Conservation (phyloP, 2,797 vertebrate species). For the Yasuhikotakia modesta region DNA sequence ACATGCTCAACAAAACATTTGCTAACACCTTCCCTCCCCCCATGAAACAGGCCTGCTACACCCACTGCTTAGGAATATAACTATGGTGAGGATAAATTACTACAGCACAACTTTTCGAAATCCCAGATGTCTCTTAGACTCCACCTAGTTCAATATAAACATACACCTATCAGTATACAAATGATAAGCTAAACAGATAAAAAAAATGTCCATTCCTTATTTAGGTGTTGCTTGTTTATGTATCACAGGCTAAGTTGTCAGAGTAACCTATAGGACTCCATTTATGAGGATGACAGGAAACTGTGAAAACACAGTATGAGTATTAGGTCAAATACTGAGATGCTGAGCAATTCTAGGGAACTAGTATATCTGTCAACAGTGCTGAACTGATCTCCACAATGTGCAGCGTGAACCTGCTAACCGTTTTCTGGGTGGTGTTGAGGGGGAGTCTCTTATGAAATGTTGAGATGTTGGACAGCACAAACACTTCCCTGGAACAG, state of each 20-base stretch:
- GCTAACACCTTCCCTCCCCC: conserved; percentile 4
- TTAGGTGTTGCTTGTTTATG: background rate
- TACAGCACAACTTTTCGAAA: background rate
- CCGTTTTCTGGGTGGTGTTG: background rate
- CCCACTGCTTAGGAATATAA: conserved; percentile 28
- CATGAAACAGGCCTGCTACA: conserved; percentile 16
- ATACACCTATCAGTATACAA: background rate
- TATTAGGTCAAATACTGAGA: conserved; percentile 39
- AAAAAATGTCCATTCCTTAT: background rate
- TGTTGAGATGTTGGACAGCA: background rate
- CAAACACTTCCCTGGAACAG: background rate
- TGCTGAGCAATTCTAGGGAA: conserved; percentile 22
- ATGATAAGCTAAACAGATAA: background rate
- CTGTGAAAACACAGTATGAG: background rate
- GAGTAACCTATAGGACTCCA: background rate
- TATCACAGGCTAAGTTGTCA: conserved; percentile 2
- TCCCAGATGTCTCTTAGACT: conserved; percentile 29
- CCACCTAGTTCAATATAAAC: conserved; percentile 32
- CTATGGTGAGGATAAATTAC: conserved; percentile 16
- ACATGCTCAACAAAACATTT: conserved; percentile 24
- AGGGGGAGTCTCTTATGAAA: conserved; percentile 1
- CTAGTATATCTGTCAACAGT: conserved; percentile 36
- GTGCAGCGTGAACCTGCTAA: background rate
- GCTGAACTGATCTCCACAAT: background rate
- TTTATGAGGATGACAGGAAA: conserved; percentile 42